Base-by-base conservation (phyloP, 1,140 invertebrate genomes). In the Epicauta chinensis region DNA sequence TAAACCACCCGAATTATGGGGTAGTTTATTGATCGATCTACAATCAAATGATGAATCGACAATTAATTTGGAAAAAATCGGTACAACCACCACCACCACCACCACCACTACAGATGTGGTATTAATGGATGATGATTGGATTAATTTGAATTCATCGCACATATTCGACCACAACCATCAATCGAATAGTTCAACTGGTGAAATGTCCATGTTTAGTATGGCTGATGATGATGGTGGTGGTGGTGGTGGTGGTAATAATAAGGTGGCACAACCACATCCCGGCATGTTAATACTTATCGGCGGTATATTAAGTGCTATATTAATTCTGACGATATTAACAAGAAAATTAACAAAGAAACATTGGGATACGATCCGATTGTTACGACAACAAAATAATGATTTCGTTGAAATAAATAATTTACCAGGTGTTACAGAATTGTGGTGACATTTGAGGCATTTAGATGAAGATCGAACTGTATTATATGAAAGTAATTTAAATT, bases 361-460 rank as follows among this genome's bases (percentile, higher is more conserved):
- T 31, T 56, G 47, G 30, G 50, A 44, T 46, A 71, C 36, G 70
- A 39, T 72, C 66, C 69, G 72, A 23, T 66, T 67, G n/a, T n/a
- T n/a, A n/a, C n/a, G n/a, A 42, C 42, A 77, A 57, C 78, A 83
- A 57, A 80, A 82, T 65, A 82, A 23, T 23, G 23, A 23, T 23
- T 23, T 83, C 68, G 12, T 34, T 34, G 81, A 84, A 63, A 81
- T 84, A 61, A 78, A 77, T 51, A 81, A 78, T 66, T 75, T 85
- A 56, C 78, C 81, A 6, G 78, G 74, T 6, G 73, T 81, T 9
- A 77, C 79, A 2, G 81, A 84, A 58, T 73, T 83, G 14, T 86
- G 83, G 82, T 84, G 82, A 85, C 81, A 78, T 67, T 60, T 78
- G 57, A 71, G 74, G 51, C 71, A 73, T 68, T 71, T 69, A 64